Evolutionary conservation across 2,888 invertebrate genomes (phyloP).

Genomic region (Andrena dorsata): DNA sequence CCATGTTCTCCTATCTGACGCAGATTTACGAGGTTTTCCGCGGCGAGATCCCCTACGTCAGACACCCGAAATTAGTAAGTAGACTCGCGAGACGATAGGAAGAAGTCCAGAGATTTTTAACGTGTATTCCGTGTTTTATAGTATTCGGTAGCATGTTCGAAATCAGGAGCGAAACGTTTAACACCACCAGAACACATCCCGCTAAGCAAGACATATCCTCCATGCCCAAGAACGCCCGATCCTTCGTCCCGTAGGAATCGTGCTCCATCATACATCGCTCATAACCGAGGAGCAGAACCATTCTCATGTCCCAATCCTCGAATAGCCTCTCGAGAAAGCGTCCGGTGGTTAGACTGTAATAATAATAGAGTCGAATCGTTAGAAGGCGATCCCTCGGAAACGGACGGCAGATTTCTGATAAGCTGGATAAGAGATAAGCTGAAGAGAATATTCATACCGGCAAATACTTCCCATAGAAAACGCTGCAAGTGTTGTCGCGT

Average conservation of each 20-base stretch:
- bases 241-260: conserved; percentile 33
- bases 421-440: conserved; percentile 46
- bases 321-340: conserved; percentile 13
- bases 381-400: not conserved
- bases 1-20: conserved; percentile 93
- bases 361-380: conserved; percentile 44
- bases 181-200: conserved; percentile 9
- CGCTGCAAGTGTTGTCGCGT: conserved; percentile 19
- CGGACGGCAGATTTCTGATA: conserved; percentile 11
- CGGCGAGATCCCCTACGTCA: conserved; percentile 94
- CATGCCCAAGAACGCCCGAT: conserved; percentile 29
- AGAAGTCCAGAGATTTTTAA: not conserved
- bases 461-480: not conserved
- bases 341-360: conserved; percentile 39
- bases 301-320: conserved; percentile 10
- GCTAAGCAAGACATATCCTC: conserved; percentile 15
- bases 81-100: not conserved
- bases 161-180: conserved; percentile 31
- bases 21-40: conserved; percentile 96
- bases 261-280: not conserved
- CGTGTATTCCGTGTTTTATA: conserved; percentile 31
- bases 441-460: conserved; percentile 26
- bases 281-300: conserved; percentile 14
- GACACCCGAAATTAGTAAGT: conserved; percentile 89
- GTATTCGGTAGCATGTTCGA: conserved; percentile 32